A percentile compares a stretch with the other conserved stretches of the same genome.
These are phyloP conservation scores for Erpobdella octoculata DNA, from an alignment of 2,888 invertebrate species.

Conservation along the genomic window DNA sequence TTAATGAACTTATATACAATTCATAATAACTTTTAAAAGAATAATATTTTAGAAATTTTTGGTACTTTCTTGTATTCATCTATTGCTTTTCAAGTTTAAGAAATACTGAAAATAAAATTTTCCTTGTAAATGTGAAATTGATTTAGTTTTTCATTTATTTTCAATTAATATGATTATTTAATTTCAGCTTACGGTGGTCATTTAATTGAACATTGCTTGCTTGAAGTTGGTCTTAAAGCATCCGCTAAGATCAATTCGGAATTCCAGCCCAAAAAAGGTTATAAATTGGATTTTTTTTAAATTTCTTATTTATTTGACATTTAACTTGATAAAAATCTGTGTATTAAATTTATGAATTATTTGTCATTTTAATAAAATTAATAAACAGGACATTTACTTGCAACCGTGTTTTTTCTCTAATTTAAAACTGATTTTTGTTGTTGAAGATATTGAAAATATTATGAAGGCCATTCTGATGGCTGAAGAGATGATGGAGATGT, in stretches of 20 bases:
- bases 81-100: background rate
- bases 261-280: conserved; percentile 55
- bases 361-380: too few relatives aligned
- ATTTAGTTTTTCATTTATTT: too few relatives aligned
- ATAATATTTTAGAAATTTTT: too few relatives aligned
- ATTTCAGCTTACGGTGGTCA: conserved; percentile 79
- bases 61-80: background rate
- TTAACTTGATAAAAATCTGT: too few relatives aligned
- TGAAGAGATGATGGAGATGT: conserved; percentile 25
- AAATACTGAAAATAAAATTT: background rate
- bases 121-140: background rate
- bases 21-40: too few relatives aligned
- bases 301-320: background rate
- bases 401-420: background rate
- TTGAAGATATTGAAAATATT: conserved; percentile 29
- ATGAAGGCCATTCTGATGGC: conserved; percentile 32
- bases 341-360: background rate
- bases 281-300: background rate
- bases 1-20: too few relatives aligned
- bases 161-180: background rate
- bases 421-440: conserved; percentile 38
- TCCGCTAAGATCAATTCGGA: conserved; percentile 58
- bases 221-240: conserved; percentile 62
- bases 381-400: too few relatives aligned
- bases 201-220: conserved; percentile 80